Evolutionary conservation across 2,888 invertebrate genomes (phyloP).

Genomic region (Blera fallax): DNA sequence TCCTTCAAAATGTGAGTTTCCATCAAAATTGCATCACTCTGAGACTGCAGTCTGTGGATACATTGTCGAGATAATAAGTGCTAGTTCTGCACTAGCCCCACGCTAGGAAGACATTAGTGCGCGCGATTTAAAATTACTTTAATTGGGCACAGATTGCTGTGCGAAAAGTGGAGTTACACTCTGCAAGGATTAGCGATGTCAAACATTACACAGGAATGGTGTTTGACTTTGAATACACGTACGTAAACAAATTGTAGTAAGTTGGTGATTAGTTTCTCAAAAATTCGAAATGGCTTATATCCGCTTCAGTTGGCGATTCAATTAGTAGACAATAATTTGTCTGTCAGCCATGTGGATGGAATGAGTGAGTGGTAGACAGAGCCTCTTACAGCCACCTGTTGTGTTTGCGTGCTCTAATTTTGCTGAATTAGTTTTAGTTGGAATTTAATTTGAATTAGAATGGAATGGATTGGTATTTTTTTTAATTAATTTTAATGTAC

Average conservation of each 20-base stretch:
- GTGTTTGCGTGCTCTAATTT: slow-evolving; percentile 21
- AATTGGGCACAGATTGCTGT: slow-evolving; percentile 37
- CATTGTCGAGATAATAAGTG: slow-evolving; percentile 23
- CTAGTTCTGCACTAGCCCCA: background rate
- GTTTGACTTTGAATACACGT: slow-evolving; percentile 57
- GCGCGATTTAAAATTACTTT: slow-evolving; percentile 35
- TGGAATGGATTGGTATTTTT: slow-evolving; percentile 6
- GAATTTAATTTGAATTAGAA: slow-evolving; percentile 31
- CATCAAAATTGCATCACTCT: slow-evolving; percentile 52
- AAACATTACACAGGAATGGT: slow-evolving; percentile 40
- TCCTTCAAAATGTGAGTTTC: slow-evolving; percentile 2
- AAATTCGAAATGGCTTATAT: slow-evolving; percentile 57
- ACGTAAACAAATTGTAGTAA: slow-evolving; percentile 44
- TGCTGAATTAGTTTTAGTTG: slow-evolving; percentile 26
- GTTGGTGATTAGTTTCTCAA: slow-evolving; percentile 42
- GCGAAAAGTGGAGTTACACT: background rate
- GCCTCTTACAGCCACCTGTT: slow-evolving; percentile 34
- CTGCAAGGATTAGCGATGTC: slow-evolving; percentile 32
- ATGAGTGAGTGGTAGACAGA: slow-evolving; percentile 30
- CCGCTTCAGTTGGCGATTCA: slow-evolving; percentile 58
- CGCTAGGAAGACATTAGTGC: slow-evolving; percentile 53
- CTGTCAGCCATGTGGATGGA: slow-evolving; percentile 39
- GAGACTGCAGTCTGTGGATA: slow-evolving; percentile 8
- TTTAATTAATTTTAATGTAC: slow-evolving; percentile 25
- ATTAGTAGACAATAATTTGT: slow-evolving; percentile 64